Evolutionary conservation across 2,888 invertebrate species (phyloP).

Genomic region (Sarcophaga variegata): DNA sequence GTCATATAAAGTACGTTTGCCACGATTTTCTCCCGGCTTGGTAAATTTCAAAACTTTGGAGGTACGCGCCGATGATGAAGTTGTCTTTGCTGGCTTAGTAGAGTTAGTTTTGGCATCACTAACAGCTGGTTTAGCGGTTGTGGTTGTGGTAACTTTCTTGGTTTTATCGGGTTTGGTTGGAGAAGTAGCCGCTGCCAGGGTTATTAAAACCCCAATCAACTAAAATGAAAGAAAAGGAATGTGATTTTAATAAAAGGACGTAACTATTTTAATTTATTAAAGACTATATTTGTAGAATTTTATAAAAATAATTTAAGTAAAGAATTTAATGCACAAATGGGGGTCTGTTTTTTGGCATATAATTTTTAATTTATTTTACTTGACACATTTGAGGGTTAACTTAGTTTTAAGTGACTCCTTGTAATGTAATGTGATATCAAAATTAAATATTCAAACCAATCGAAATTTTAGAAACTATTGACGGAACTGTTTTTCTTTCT

Average conservation of each 20-base stretch:
- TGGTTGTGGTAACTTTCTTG: neutral
- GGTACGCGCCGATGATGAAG: slow-evolving; percentile 67
- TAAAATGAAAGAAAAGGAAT: slow-evolving; percentile 69
- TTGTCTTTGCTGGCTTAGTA: slow-evolving; percentile 55
- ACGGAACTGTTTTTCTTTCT: too few relatives aligned
- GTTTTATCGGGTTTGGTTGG: slow-evolving; percentile 44
- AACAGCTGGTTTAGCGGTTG: slow-evolving; percentile 41
- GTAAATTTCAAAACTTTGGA: slow-evolving; percentile 71
- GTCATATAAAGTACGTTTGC: slow-evolving; percentile 79
- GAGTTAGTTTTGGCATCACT: slow-evolving; percentile 27
- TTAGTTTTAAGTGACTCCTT: neutral
- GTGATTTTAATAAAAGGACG: neutral
- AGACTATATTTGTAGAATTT: too few relatives aligned
- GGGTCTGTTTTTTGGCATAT: too few relatives aligned
- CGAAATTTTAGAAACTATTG: too few relatives aligned
- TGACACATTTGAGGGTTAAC: neutral
- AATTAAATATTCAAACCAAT: neutral
- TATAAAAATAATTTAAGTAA: too few relatives aligned
- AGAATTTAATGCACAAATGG: too few relatives aligned
- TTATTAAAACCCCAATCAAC: slow-evolving; percentile 76
- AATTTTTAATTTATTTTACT: neutral
- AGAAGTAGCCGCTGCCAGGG: slow-evolving; percentile 71
- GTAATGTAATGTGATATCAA: neutral
- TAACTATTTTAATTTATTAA: too few relatives aligned
- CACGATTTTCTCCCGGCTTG: slow-evolving; percentile 76